Conservation (phyloP, 2,113 vertebrate genomes). For the Eidolon helvum region DNA sequence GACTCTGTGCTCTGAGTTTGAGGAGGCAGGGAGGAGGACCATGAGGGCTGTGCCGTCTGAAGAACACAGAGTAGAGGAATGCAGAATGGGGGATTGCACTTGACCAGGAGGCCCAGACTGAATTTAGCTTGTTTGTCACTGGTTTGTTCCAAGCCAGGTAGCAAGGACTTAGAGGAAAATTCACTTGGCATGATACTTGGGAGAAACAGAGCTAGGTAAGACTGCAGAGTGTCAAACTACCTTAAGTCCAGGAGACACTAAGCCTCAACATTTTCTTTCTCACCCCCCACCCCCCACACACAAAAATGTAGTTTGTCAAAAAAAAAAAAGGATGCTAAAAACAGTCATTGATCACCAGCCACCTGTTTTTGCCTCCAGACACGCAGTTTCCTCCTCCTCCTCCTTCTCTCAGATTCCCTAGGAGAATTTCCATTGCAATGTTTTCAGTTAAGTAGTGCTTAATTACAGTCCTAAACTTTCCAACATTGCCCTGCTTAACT, state of each 20-base stretch:
- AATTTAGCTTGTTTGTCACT: background rate
- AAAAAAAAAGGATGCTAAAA: constrained; percentile 21
- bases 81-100: background rate
- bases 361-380: background rate
- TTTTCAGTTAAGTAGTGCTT: constrained; percentile 64
- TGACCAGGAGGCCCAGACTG: background rate
- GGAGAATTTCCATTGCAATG: constrained; percentile 60
- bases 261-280: background rate
- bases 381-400: background rate
- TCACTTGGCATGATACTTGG: background rate
- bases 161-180: background rate
- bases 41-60: fast-evolving
- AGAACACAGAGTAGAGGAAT: background rate
- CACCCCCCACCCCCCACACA: fast-evolving
- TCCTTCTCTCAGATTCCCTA: constrained; percentile 22
- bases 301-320: constrained; percentile 16
- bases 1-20: background rate
- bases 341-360: background rate
- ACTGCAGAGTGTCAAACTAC: background rate
- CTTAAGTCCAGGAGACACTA: background rate
- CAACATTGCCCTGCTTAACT: constrained; percentile 69
- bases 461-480: constrained; percentile 77
- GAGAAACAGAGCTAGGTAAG: background rate
- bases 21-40: background rate
- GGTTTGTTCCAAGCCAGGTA: background rate